Evolutionary conservation across 2,113 vertebrate genomes (phyloP).

Genomic region (Onychostruthus taczanowskii): DNA sequence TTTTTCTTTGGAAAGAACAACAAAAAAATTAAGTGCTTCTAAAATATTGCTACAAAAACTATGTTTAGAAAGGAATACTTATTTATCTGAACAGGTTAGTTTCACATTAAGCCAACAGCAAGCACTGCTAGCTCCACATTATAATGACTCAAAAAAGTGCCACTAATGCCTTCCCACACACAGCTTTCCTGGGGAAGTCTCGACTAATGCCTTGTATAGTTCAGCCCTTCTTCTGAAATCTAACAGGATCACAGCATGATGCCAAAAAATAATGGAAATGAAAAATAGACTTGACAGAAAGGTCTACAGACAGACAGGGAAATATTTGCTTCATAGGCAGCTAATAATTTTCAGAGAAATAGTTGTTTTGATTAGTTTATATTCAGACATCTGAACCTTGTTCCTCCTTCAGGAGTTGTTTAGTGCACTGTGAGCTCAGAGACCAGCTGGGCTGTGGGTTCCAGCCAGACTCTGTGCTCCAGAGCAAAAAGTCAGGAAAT

Average conservation of each 20-base stretch:
- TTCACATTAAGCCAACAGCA: not conserved
- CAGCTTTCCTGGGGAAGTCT: not conserved
- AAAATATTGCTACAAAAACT: not conserved
- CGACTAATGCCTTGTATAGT: not conserved
- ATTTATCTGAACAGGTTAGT: not conserved
- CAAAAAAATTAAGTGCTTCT: not conserved
- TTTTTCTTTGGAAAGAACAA: not conserved
- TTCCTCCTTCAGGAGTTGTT: constrained; percentile 37
- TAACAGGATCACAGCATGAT: not conserved
- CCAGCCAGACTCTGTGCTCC: not conserved
- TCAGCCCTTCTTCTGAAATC: not conserved
- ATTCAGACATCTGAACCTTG: constrained; percentile 35
- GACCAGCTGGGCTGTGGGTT: constrained; percentile 34
- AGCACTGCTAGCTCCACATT: not conserved
- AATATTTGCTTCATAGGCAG: constrained; percentile 43
- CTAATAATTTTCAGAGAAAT: constrained; percentile 50
- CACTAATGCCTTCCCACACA: not conserved
- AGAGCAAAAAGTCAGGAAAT: constrained; percentile 42
- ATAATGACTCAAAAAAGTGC: not conserved
- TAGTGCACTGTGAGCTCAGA: constrained; percentile 1
- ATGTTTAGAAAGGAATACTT: not conserved
- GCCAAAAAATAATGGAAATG: constrained; percentile 14
- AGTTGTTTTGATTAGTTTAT: constrained; percentile 46
- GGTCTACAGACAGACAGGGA: constrained; percentile 19
- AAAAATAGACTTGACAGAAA: constrained; percentile 29